Percentiles rank a stretch among this genome's conserved stretches.
Conservation (phyloP, 1,140 invertebrate genomes). For the Doryteuthis pealeii region DNA sequence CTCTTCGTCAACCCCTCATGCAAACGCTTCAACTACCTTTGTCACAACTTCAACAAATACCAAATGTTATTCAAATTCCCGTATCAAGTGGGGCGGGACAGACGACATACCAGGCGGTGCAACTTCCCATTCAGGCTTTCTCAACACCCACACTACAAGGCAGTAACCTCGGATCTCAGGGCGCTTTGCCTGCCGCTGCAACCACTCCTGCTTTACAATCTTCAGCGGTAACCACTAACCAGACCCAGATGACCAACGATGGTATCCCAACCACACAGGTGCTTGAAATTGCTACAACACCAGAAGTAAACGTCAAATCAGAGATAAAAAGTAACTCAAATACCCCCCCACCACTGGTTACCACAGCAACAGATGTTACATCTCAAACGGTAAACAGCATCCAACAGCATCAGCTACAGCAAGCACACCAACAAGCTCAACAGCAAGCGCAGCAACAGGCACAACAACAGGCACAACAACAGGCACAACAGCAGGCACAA, state of each 20-base stretch:
- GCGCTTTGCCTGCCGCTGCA: not conserved
- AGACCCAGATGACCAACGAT: not conserved
- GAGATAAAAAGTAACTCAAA: constrained; percentile 4
- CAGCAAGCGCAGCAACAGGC: too few relatives aligned
- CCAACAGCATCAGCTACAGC: too few relatives aligned
- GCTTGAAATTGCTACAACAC: not conserved
- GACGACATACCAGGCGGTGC: constrained; percentile 60
- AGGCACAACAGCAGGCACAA: not conserved
- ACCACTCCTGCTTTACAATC: not conserved
- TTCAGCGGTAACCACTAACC: not conserved
- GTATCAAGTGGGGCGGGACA: constrained; percentile 86
- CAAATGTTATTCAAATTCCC: constrained; percentile 63
- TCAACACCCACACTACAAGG: not conserved
- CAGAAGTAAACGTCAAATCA: not conserved
- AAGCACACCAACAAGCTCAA: too few relatives aligned
- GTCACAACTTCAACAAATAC: constrained; percentile 35
- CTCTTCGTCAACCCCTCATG: constrained; percentile 36
- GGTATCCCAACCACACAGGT: not conserved
- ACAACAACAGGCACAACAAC: not conserved
- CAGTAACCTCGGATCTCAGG: not conserved
- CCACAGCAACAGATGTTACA: constrained; percentile 5
- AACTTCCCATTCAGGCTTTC: constrained; percentile 16
- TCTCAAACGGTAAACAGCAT: not conserved
- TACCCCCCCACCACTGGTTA: constrained; percentile 6
- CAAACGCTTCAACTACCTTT: constrained; percentile 74